Conservation (phyloP, 2,113 vertebrate species). For the Calyptommatus sinebrachiatus region DNA sequence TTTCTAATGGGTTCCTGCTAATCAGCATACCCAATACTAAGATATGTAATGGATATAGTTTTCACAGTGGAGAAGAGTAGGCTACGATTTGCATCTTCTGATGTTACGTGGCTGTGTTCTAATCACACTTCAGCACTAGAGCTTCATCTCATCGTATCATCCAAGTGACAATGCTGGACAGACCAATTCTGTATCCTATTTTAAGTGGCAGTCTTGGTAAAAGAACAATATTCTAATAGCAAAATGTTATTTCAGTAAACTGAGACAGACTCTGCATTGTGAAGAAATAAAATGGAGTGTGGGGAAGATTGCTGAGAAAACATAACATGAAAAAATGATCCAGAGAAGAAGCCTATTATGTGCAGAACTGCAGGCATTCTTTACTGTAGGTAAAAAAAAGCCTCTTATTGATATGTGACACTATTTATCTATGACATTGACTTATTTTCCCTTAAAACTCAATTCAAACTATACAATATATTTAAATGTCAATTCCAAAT, state of each 20-base stretch:
- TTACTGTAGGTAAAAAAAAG: neutral
- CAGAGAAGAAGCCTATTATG: neutral
- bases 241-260: neutral
- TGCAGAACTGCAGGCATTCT: neutral
- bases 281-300: neutral
- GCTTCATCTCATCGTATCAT: no score
- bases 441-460: neutral
- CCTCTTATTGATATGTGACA: neutral
- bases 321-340: neutral
- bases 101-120: no score
- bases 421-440: neutral
- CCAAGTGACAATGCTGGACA: no score
- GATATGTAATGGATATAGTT: neutral
- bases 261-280: neutral
- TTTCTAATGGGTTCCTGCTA: neutral
- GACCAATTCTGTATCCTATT: no score
- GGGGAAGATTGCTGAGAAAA: neutral
- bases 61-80: no score
- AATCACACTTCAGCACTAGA: no score
- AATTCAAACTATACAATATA: neutral
- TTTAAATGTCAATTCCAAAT: neutral
- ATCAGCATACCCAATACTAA: neutral
- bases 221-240: neutral
- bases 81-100: no score
- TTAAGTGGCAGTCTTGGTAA: neutral